Base-by-base conservation (phyloP, 2,113 vertebrate species). In the Leuciscus idus region DNA sequence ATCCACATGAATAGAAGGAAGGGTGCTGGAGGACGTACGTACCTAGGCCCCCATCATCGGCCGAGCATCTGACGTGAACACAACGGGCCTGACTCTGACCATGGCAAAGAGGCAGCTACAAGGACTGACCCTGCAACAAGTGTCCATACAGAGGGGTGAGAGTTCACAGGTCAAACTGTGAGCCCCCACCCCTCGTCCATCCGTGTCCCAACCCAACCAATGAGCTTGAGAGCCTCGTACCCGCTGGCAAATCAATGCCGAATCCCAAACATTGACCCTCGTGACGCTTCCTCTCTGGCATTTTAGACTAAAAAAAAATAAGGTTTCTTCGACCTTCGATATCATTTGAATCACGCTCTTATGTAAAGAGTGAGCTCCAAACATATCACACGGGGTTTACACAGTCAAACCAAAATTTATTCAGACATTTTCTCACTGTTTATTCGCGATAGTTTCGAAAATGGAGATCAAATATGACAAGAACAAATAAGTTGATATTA, bases 71-170 rank as follows among this genome's bases (percentile, higher is more conserved):
- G 95, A 95, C 95, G 96, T 94, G 96, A 96, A 96, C 95, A 96
- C 96, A 96, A 95, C 95, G 96, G 95, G 96, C 96, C 96, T 96
- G 96, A 96, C 96, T 96, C 94, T 96, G 96, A 96, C 95, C 96
- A 95, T 96, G 96, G 96, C 96, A 97, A 97, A 96, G 95, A 97
- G 96, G 94, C 96, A 95, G 96, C 96, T 97, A 97, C 96, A 97
- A 97, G 96, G 96, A 97, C 96, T 96, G 96, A 96, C 95, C 96
- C 96, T 97, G 96, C 96, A 97, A 97, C 96, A 96, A 97, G 96
- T 97, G 95, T 97, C 96, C 96, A 96, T 97, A 97, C 93, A 97
- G 96, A 97, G 96, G 95, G 96, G 96, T 97, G 96, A 97, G 96
- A 97, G 97, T 97, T 97, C 96, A 97, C 96, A 97, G 96, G 93